Base-by-base conservation (phyloP, 2,797 vertebrate species). In the Sciurus vulgaris region DNA sequence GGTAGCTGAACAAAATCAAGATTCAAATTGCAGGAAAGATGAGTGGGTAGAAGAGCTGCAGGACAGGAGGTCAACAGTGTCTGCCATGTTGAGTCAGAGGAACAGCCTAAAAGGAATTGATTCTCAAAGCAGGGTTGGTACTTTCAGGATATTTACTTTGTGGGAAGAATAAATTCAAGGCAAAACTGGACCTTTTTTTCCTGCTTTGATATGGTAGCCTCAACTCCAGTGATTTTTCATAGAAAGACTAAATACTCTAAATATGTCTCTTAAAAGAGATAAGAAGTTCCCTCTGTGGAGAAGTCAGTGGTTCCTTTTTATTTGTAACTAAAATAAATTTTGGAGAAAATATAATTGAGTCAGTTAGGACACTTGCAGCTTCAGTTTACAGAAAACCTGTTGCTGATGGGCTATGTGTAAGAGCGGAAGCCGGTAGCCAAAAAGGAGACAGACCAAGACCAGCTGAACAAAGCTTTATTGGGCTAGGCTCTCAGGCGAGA, bases 161-260 rank as follows among this genome's bases (percentile, higher is more conserved):
- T 69, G n/a, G 69, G 33, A 54, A 54, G 51, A 86, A 56, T 74
- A 81, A 72, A 41, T 41, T 78, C 79, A 89, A 76, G 69, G 26
- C 91, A 91, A 41, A 88, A 61, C 11, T 65, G 7, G 24, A 26
- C 14, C 8, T 5, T 28, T 67, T 91, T 47, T 51, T 70, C 51
- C 84, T 76, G 30, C 78, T n/a, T 90, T 93, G 33, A 70, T 56
- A 38, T 4, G 44, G 74, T 51, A 74, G 1, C 18, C 35, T 76
- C 7, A 81, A 88, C 26, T 33, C 41, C 81, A 30, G 41, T 35
- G 70, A 44, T 56, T 86, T 85, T 93, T 79, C 51, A 84, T 47
- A 51, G 76, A 93, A 95, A 87, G 65, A 41, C 72, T 79, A 96
- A 95, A 90, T 28, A 73, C 4, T 47, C 12, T 73, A 70, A n/a